phyloP scores from a whole-genome alignment of 2,888 invertebrate genomes.

The Caenorhabditis becei region DNA sequence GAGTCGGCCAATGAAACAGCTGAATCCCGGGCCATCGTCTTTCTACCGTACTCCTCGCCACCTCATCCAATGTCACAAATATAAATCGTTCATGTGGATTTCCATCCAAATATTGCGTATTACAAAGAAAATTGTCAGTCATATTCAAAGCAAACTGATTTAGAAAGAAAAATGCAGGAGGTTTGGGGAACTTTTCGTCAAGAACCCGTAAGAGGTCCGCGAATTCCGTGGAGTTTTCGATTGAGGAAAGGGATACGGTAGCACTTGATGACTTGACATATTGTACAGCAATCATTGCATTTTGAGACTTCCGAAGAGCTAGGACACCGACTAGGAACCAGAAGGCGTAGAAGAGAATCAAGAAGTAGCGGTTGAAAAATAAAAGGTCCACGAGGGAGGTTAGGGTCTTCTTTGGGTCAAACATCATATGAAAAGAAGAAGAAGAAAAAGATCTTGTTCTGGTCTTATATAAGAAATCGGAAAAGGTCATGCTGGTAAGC shows the following conservation, averaged over 20 bases:
- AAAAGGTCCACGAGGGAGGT: constrained; percentile 4
- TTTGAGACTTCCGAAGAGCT: constrained; percentile 78
- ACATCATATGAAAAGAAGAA: too few species aligned
- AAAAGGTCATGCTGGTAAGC: too few species aligned
- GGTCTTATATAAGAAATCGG: not conserved
- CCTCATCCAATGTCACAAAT: constrained; percentile 79
- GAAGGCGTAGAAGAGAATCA: constrained; percentile 62
- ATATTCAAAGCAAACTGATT: constrained; percentile 81
- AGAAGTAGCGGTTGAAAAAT: constrained; percentile 36
- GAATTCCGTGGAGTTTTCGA: constrained; percentile 77
- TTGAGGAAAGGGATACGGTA: constrained; percentile 71
- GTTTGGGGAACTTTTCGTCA: constrained; percentile 69
- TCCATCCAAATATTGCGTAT: constrained; percentile 69
- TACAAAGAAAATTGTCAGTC: constrained; percentile 81
- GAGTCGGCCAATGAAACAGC: constrained; percentile 81
- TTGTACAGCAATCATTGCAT: constrained; percentile 76
- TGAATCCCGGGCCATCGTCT: constrained; percentile 76
- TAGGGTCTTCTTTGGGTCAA: not conserved
- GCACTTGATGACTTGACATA: constrained; percentile 75
- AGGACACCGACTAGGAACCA: constrained; percentile 74
- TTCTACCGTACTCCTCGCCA: constrained; percentile 72
- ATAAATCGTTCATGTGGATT: constrained; percentile 71
- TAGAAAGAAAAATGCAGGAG: constrained; percentile 79
- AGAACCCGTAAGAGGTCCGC: constrained; percentile 57
- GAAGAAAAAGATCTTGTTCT: too few species aligned